These are phyloP conservation scores for Myotis planiceps DNA, from an alignment of 2,797 vertebrate genomes.

Conservation along the genomic window DNA sequence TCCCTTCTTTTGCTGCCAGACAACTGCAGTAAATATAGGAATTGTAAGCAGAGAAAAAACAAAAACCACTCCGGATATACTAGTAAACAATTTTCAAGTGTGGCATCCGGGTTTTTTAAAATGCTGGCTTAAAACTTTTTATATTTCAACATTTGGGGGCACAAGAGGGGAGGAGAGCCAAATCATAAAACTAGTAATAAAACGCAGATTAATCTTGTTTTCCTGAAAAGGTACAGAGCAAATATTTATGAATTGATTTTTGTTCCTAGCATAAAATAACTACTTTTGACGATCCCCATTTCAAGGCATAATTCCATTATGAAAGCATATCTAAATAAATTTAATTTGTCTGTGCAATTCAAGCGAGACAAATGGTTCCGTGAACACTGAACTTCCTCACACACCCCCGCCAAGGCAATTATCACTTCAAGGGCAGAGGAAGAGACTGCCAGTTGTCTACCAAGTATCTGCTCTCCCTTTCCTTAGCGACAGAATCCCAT, in stretches of 20 bases:
- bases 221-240: background rate
- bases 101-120: background rate
- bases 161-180: background rate
- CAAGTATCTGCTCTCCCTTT: background rate
- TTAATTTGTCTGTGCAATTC: background rate
- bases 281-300: background rate
- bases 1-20: background rate
- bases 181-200: slow-evolving; percentile 10
- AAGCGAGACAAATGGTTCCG: background rate
- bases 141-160: background rate
- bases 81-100: background rate
- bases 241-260: background rate
- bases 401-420: background rate
- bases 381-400: background rate
- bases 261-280: background rate
- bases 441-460: background rate
- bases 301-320: slow-evolving; percentile 6
- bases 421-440: background rate
- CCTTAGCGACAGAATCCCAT: background rate
- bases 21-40: slow-evolving; percentile 6
- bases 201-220: background rate
- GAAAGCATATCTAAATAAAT: background rate
- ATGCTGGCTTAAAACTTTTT: background rate
- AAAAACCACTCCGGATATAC: background rate
- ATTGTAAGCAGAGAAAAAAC: background rate